These are phyloP conservation scores for Podarcis cretensis DNA, from an alignment of 2,113 vertebrate genomes.

Conservation along the genomic window DNA sequence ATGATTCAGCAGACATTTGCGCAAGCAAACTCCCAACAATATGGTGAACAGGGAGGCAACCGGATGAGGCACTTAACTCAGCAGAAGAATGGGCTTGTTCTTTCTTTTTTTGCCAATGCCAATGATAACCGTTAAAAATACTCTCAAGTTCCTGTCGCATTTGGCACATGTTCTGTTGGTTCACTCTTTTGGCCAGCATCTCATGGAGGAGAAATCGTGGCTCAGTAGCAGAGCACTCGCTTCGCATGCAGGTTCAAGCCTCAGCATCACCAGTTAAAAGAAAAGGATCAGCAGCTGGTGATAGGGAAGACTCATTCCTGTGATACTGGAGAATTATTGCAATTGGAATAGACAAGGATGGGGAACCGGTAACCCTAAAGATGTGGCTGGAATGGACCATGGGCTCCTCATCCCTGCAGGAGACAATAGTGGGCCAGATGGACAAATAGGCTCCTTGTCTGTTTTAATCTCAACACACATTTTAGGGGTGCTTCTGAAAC, in stretches of 20 bases:
- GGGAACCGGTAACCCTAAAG: too few relatives aligned
- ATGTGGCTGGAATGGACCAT: too few relatives aligned
- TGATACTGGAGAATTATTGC: neutral
- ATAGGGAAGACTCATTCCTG: neutral
- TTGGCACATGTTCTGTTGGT: accelerated
- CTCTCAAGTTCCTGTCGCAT: neutral
- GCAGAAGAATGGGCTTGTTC: neutral
- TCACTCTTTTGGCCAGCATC: neutral
- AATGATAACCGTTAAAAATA: neutral
- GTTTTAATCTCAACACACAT: neutral
- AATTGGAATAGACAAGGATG: neutral
- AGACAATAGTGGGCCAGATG: too few relatives aligned
- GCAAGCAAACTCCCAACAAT: constrained; percentile 22
- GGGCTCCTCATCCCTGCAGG: too few relatives aligned
- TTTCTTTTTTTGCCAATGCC: neutral
- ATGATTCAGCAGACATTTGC: neutral
- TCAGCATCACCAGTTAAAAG: neutral
- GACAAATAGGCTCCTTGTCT: neutral
- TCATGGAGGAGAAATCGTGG: neutral
- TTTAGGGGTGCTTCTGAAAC: neutral
- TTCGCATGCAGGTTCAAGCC: too few relatives aligned
- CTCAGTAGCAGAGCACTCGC: too few relatives aligned
- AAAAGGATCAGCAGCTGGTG: neutral
- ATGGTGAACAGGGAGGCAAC: neutral
- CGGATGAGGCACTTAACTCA: neutral